phyloP scores from a whole-genome alignment of 2,113 vertebrate genomes.

The Egretta garzetta region DNA sequence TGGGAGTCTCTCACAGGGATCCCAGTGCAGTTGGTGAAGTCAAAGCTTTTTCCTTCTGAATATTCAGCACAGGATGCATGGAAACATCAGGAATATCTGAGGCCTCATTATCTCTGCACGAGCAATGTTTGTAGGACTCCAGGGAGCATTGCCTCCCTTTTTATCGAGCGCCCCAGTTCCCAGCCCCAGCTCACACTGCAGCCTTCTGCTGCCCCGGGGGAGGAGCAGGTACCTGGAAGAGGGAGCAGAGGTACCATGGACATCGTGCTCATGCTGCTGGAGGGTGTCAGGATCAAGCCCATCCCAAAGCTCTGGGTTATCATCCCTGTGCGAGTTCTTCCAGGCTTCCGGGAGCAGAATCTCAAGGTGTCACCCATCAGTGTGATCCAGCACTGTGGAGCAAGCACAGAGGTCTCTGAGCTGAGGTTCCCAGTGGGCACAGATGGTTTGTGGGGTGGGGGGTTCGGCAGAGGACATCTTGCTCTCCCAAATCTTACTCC shows the following conservation, averaged over 20 bases:
- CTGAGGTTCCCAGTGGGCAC: neutral
- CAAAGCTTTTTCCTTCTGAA: neutral
- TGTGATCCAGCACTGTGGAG: neutral
- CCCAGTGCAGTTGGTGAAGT: neutral
- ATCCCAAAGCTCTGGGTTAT: neutral
- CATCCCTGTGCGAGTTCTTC: neutral
- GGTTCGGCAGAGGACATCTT: neutral
- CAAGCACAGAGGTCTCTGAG: neutral
- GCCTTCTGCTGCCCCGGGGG: neutral
- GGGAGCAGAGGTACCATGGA: neutral
- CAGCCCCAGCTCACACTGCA: neutral
- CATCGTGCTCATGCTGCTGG: neutral
- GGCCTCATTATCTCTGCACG: neutral
- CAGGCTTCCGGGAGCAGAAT: neutral
- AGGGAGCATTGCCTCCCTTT: neutral
- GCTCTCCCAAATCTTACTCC: neutral
- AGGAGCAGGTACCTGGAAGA: neutral
- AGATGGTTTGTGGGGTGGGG: rapidly evolving
- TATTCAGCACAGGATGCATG: neutral
- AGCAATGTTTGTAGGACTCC: neutral
- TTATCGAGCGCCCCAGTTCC: rapidly evolving
- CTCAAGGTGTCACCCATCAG: neutral
- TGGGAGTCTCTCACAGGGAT: rapidly evolving
- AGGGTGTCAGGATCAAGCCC: neutral
- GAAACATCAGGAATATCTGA: neutral